A percentile compares a stretch with the other conserved stretches of the same genome.
Evolutionary conservation across 2,888 invertebrate species (phyloP).

Genomic region (Agrypnus murinus): DNA sequence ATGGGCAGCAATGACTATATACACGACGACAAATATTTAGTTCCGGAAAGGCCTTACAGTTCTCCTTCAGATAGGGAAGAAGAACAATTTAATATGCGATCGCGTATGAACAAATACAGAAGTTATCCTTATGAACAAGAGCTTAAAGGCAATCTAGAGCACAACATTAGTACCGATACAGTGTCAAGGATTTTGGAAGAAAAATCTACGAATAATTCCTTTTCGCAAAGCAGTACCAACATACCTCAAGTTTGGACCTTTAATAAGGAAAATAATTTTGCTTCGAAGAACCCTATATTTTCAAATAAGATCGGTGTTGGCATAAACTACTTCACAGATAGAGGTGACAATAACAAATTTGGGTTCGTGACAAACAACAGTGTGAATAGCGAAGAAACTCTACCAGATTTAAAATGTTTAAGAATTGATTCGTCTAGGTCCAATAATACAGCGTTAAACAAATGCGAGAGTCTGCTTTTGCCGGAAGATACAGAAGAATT

Average conservation of each 20-base stretch:
- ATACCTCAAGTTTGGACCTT: neutral
- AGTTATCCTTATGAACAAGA: neutral
- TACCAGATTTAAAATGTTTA: neutral
- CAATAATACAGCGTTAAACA: neutral
- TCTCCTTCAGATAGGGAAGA: neutral
- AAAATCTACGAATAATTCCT: neutral
- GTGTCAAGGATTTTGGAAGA: neutral
- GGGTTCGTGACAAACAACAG: neutral
- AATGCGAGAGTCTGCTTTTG: conserved; percentile 5
- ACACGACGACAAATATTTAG: neutral
- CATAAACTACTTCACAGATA: neutral
- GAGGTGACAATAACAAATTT: neutral
- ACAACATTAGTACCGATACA: neutral
- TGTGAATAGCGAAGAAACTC: neutral
- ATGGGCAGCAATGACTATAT: neutral
- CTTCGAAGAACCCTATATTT: too few species aligned
- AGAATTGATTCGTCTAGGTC: neutral
- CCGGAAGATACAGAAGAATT: conserved; percentile 59
- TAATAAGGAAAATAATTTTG: too few species aligned
- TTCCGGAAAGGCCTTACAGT: neutral
- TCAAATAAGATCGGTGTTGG: too few species aligned
- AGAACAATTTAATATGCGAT: neutral
- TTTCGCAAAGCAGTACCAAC: neutral
- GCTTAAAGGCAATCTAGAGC: neutral
- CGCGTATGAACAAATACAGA: neutral